phyloP scores from a whole-genome alignment of 2,888 invertebrate species.

The Autographa pulchrina region DNA sequence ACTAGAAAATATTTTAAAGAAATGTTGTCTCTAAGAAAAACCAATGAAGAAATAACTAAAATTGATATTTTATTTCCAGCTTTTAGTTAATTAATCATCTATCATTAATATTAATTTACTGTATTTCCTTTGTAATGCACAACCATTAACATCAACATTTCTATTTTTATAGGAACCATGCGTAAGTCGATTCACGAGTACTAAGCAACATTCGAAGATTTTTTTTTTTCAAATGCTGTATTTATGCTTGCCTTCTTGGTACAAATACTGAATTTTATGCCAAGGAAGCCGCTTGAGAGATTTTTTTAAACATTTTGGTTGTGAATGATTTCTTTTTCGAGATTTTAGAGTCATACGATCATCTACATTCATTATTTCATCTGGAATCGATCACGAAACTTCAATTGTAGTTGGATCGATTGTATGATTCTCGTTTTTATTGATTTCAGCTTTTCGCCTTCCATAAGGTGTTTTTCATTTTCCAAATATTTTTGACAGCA shows the following conservation, averaged over 20 bases:
- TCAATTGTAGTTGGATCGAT: conserved; percentile 47
- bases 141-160: conserved; percentile 74
- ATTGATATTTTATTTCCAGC: not conserved
- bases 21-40: not conserved
- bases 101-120: conserved; percentile 25
- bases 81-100: conserved; percentile 22
- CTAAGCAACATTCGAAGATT: conserved; percentile 77
- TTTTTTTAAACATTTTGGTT: conserved; percentile 65
- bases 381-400: not conserved
- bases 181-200: conserved; percentile 85
- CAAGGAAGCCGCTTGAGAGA: conserved; percentile 75
- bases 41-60: not conserved
- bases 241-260: conserved; percentile 79
- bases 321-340: conserved; percentile 57
- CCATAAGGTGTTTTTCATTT: conserved; percentile 58
- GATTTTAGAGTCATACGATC: conserved; percentile 67
- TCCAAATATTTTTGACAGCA: conserved; percentile 65
- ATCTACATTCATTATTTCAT: conserved; percentile 36
- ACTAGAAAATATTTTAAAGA: not conserved
- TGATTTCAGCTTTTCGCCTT: conserved; percentile 73
- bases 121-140: conserved; percentile 40
- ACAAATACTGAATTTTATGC: conserved; percentile 67
- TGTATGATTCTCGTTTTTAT: conserved; percentile 68
- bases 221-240: conserved; percentile 77
- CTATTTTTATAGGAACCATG: conserved; percentile 89